A percentile compares a stretch with the other conserved stretches of the same genome.
Evolutionary conservation across 1,140 invertebrate genomes (phyloP).

Genomic region (Whitmania pigra): DNA sequence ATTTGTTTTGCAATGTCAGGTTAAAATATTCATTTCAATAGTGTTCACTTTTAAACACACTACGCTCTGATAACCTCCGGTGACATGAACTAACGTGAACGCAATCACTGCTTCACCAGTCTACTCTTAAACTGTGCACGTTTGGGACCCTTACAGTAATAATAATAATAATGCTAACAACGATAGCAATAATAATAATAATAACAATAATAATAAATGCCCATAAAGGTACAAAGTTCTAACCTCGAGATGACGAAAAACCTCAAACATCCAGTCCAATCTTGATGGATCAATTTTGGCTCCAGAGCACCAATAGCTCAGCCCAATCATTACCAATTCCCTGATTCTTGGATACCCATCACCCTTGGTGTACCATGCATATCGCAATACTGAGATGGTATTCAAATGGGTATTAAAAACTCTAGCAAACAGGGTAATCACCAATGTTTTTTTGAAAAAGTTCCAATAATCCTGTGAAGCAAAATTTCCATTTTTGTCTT

Average conservation of each 20-base stretch:
- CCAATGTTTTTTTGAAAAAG: constrained; percentile 58
- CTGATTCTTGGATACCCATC: constrained; percentile 43
- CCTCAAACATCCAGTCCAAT: constrained; percentile 81
- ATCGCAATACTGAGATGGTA: constrained; percentile 70
- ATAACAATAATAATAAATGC: background rate
- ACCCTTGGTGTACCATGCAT: constrained; percentile 67
- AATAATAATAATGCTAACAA: no score
- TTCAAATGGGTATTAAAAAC: constrained; percentile 75
- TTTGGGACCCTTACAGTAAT: no score
- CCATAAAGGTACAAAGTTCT: background rate
- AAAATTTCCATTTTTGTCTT: background rate
- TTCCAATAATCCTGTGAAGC: constrained; percentile 39
- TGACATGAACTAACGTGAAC: no score
- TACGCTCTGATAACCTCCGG: no score
- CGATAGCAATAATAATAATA: no score
- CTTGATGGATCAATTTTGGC: constrained; percentile 67
- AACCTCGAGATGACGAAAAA: constrained; percentile 86
- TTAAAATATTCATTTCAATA: no score
- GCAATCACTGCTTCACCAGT: no score
- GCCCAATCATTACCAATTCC: constrained; percentile 80
- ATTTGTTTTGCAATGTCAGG: no score
- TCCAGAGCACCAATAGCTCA: constrained; percentile 86
- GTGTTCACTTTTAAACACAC: no score
- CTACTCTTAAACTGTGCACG: no score
- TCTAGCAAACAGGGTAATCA: no score